Conservation (phyloP, 2,888 invertebrate genomes). For the Morpho helenor region DNA sequence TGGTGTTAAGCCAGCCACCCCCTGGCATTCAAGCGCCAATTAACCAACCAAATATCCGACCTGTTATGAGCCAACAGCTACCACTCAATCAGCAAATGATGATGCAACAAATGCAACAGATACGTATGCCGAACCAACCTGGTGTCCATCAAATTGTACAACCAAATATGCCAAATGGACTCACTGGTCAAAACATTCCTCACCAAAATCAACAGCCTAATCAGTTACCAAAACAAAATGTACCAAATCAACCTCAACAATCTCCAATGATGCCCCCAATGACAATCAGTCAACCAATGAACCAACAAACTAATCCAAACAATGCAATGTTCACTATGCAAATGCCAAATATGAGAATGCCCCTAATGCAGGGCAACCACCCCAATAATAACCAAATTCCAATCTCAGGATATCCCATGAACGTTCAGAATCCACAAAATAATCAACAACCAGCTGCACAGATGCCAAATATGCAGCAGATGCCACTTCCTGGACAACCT, state of each 20-base stretch:
- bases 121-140: constrained; percentile 56
- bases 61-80: constrained; percentile 48
- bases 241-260: constrained; percentile 51
- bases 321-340: constrained; percentile 61
- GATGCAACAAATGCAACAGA: constrained; percentile 68
- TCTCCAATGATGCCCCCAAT: constrained; percentile 46
- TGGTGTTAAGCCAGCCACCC: constrained; percentile 46
- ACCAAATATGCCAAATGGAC: constrained; percentile 51
- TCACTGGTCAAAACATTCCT: constrained; percentile 44
- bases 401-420: constrained; percentile 51
- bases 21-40: constrained; percentile 44
- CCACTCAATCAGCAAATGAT: constrained; percentile 59
- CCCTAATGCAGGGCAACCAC: constrained; percentile 53
- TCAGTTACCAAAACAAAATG: constrained; percentile 46
- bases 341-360: constrained; percentile 67
- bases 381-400: constrained; percentile 47
- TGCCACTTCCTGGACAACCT: constrained; percentile 34
- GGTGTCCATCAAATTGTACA: constrained; percentile 49
- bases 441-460: constrained; percentile 44
- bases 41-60: constrained; percentile 52
- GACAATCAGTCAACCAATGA: constrained; percentile 48
- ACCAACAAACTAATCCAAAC: constrained; percentile 47
- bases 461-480: constrained; percentile 44
- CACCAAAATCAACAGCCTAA: constrained; percentile 40
- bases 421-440: constrained; percentile 48